Base-by-base conservation (phyloP, 2,888 invertebrate genomes). In the Hypomecis punctinalis region DNA sequence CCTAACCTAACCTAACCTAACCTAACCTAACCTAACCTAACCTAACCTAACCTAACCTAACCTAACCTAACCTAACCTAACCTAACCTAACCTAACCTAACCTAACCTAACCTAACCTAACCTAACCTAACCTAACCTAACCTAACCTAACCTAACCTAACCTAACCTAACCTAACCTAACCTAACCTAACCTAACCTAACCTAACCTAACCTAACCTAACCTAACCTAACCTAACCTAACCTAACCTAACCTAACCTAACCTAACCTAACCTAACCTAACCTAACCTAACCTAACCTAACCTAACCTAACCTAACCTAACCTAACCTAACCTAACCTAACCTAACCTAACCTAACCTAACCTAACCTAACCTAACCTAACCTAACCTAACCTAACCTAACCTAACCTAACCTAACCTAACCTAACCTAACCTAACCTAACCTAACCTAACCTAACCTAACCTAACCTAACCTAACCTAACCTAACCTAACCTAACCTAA, bases 91-190 rank as follows among this genome's bases (percentile, higher is more conserved):
- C 56, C 52, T 51, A 9, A 42, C 57, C 6, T 37, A 35, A 48
- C 35, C 4, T 46, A 23, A 35, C 37, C 11, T 23, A 36, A 39
- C 49, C 54, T 59, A 56, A 53, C 13, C 13, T 36, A 39, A 61
- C 60, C 53, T 66, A 63, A 63, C 58, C 58, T 63, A 63, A 66
- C 65, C 65, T 63, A 68, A 67, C 61, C 64, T 68, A 65, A 65
- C 65, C 68, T 66, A 66, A 62, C 62, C 65, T 62, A 65, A 65
- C 65, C 65, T 68, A 65, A 68, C 68, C 68, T 68, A 63, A 68
- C 63, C 63, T 63, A 68, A 65, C 65, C 68, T 64, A 68, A 68
- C 67, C 67, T 68, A 68, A 68, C 67, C 67, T 68, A 68, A 68
- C 68, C 68, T 65, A 66, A 63, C 67, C 61, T 66, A 63, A 63